Percentiles rank a stretch among this genome's conserved stretches.
phyloP scores from a whole-genome alignment of 2,113 vertebrate species.

The Passer montanus region DNA sequence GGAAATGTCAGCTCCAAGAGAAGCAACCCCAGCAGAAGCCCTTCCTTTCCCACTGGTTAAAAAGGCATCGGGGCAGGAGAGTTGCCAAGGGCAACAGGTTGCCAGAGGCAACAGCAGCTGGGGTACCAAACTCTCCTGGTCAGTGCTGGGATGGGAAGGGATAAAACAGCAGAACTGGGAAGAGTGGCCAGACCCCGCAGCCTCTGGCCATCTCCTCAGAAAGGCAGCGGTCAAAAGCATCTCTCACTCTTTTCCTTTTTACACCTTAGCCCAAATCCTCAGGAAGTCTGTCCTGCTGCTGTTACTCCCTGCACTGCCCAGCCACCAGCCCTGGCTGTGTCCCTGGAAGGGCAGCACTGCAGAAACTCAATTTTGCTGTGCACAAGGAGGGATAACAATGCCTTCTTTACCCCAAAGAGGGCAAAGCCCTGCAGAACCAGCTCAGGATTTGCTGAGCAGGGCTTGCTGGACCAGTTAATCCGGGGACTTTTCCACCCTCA shows the following conservation, averaged over 20 bases:
- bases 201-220: neutral
- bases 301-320: neutral
- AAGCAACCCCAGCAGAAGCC: neutral
- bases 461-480: neutral
- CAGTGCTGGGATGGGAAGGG: neutral
- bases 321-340: neutral
- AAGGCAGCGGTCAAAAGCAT: neutral
- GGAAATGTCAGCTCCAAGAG: neutral
- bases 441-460: neutral
- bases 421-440: neutral
- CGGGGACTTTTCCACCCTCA: neutral
- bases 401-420: neutral
- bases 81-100: neutral
- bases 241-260: neutral
- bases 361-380: neutral
- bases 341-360: neutral
- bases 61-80: neutral
- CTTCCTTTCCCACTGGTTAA: neutral
- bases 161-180: neutral
- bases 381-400: accelerated
- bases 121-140: neutral
- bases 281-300: neutral
- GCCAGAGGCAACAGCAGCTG: neutral
- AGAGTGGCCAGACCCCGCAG: accelerated
- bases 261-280: neutral